A percentile compares a stretch with the other conserved stretches of the same genome.
Evolutionary conservation across 2,113 vertebrate genomes (phyloP).

Genomic region (Triplophysa dalaica): DNA sequence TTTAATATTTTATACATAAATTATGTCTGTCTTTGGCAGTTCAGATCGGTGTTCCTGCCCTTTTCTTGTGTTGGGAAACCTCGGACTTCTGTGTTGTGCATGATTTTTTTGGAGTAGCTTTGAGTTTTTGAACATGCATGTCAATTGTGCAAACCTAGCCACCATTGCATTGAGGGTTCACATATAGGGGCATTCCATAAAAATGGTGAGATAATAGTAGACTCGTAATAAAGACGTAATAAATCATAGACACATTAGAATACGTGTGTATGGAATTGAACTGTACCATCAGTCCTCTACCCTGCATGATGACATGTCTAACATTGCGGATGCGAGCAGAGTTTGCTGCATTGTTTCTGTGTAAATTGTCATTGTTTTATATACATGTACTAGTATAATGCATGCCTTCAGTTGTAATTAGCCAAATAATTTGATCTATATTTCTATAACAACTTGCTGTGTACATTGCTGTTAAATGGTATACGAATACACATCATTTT

Average conservation of each 20-base stretch:
- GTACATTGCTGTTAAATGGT: slow-evolving; percentile 82
- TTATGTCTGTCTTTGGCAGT: slow-evolving; percentile 71
- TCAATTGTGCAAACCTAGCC: slow-evolving; percentile 64
- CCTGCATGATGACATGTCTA: slow-evolving; percentile 68
- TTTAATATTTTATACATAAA: neutral
- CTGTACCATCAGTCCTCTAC: slow-evolving; percentile 36
- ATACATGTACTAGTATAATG: slow-evolving; percentile 81
- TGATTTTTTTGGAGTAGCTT: slow-evolving; percentile 79
- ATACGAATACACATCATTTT: slow-evolving; percentile 58
- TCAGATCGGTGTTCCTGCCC: slow-evolving; percentile 70
- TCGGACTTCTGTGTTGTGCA: slow-evolving; percentile 80
- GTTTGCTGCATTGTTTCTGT: slow-evolving; percentile 71
- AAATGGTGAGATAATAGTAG: neutral
- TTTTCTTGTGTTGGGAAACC: slow-evolving; percentile 64
- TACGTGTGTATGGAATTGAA: neutral
- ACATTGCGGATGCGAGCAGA: slow-evolving; percentile 65
- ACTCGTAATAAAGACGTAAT: neutral
- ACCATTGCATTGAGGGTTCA: slow-evolving; percentile 27
- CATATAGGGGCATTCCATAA: neutral
- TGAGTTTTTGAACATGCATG: slow-evolving; percentile 79
- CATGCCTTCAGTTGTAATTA: slow-evolving; percentile 89
- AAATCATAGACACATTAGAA: neutral
- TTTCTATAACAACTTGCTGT: slow-evolving; percentile 83
- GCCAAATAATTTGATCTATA: slow-evolving; percentile 80
- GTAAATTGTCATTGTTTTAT: slow-evolving; percentile 79